Conservation (phyloP, 2,888 invertebrate species). For the Hyalella azteca region DNA sequence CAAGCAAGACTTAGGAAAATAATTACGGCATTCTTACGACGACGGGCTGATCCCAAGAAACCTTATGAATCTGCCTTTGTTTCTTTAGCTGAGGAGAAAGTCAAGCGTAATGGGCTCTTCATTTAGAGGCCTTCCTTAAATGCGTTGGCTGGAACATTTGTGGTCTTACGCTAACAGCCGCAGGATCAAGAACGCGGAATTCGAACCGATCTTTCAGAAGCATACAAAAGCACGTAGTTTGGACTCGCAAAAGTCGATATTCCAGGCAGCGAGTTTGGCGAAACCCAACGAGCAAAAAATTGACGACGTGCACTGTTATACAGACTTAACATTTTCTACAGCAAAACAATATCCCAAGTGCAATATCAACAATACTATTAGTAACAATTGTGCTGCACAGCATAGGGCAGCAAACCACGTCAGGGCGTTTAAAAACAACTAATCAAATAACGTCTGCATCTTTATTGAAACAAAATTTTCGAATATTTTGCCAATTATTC, state of each 20-base stretch:
- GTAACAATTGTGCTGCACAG: neutral
- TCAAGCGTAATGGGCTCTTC: slow-evolving; percentile 30
- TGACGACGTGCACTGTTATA: neutral
- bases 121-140: slow-evolving; percentile 9
- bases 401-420: neutral
- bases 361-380: too few species aligned
- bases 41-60: neutral
- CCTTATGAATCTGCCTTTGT: slow-evolving; percentile 30
- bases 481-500: neutral
- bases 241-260: neutral
- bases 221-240: neutral
- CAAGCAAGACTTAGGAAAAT: neutral
- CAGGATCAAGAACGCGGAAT: neutral
- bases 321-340: neutral
- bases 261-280: neutral
- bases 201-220: neutral
- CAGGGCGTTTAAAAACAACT: neutral
- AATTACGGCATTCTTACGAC: slow-evolving; percentile 31
- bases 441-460: neutral
- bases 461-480: neutral
- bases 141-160: slow-evolving; percentile 32
- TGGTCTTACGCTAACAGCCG: neutral
- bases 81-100: slow-evolving; percentile 22
- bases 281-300: neutral
- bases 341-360: too few species aligned